Conservation (phyloP, 2,888 invertebrate species). For the Eupithecia subumbrata region DNA sequence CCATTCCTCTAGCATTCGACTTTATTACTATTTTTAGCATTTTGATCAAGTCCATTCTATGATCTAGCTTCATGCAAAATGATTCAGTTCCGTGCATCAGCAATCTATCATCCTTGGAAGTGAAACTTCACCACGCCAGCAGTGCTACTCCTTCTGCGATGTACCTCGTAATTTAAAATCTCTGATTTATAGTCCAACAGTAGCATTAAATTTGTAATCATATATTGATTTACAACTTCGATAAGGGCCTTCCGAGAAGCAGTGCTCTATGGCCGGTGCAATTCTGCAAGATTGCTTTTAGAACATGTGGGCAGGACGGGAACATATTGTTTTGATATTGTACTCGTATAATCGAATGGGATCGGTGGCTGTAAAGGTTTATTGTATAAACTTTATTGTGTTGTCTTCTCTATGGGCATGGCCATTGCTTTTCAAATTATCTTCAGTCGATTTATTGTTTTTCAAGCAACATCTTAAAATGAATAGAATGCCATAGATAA, state of each 20-base stretch:
- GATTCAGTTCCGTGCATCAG: neutral
- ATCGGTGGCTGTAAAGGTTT: conserved; percentile 41
- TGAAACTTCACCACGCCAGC: conserved; percentile 31
- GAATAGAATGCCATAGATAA: neutral
- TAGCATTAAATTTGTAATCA: conserved; percentile 85
- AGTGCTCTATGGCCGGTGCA: conserved; percentile 62
- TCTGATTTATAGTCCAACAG: conserved; percentile 82
- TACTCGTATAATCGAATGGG: conserved; percentile 53
- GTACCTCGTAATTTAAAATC: conserved; percentile 83
- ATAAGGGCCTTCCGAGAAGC: conserved; percentile 80
- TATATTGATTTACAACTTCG: conserved; percentile 83
- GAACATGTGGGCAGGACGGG: conserved; percentile 52
- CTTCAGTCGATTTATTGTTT: neutral
- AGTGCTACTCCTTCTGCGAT: conserved; percentile 37
- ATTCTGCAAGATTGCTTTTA: conserved; percentile 70
- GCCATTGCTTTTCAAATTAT: neutral
- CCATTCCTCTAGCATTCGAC: neutral
- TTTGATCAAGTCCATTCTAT: neutral
- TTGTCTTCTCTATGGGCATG: neutral
- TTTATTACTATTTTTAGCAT: neutral
- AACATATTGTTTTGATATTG: conserved; percentile 48
- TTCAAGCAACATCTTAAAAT: neutral
- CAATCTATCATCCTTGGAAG: conserved; percentile 3
- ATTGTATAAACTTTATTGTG: conserved; percentile 29
- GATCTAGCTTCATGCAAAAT: neutral